Percentiles rank a stretch among this genome's conserved stretches.
Conservation (phyloP, 2,113 vertebrate species). For the Atrichornis clamosus region DNA sequence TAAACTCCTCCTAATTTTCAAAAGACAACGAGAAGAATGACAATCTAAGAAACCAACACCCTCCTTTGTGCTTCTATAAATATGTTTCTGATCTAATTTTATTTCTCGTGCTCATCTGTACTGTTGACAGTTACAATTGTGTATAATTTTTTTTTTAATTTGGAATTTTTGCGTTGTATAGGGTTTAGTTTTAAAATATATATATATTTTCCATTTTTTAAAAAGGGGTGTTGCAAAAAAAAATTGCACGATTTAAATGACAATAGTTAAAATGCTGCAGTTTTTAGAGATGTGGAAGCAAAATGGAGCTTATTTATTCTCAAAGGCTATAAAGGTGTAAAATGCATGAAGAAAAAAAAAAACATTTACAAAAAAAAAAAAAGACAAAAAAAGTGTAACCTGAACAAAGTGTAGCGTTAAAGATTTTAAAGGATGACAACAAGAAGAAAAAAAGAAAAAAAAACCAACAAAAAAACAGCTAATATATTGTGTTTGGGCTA, state of each 20-base stretch:
- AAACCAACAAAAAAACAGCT: conserved; percentile 77
- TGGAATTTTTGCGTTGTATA: conserved; percentile 78
- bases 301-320: conserved; percentile 84
- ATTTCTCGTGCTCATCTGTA: conserved; percentile 87
- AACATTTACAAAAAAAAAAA: conserved; percentile 72
- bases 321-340: conserved; percentile 81
- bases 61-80: conserved; percentile 79
- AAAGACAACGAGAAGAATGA: conserved; percentile 61
- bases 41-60: conserved; percentile 67
- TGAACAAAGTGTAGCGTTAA: conserved; percentile 82
- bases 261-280: conserved; percentile 90
- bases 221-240: conserved; percentile 81
- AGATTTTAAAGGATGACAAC: conserved; percentile 67
- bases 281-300: conserved; percentile 87
- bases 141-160: conserved; percentile 76
- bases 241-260: conserved; percentile 80
- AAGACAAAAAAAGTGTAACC: conserved; percentile 75
- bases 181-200: conserved; percentile 81
- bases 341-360: conserved; percentile 81
- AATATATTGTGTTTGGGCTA: conserved; percentile 94
- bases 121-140: conserved; percentile 90
- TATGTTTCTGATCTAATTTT: conserved; percentile 80
- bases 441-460: background rate
- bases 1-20: conserved; percentile 57
- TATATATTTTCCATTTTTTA: conserved; percentile 75